phyloP scores from a whole-genome alignment of 1,140 invertebrate species.

The Drosophila ficusphila region DNA sequence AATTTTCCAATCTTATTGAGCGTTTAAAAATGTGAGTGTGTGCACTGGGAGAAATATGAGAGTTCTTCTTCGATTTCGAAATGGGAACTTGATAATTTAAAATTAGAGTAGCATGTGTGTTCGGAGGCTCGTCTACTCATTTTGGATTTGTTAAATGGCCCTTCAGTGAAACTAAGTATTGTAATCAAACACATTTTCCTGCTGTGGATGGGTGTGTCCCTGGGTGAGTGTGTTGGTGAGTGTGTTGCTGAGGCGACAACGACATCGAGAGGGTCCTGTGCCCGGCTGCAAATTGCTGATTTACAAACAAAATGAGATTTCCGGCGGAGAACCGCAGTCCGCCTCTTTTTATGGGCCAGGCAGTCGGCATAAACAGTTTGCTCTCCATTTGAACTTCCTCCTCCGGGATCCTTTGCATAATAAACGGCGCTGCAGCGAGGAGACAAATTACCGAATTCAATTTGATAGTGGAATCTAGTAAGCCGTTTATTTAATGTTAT shows the following conservation, averaged over 20 bases:
- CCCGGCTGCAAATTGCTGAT: conserved; percentile 78
- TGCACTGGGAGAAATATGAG: conserved; percentile 23
- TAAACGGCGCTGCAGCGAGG: conserved; percentile 50
- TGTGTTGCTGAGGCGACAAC: conserved; percentile 44
- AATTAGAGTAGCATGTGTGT: no score
- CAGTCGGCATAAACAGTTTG: conserved; percentile 62
- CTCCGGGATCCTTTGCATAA: conserved; percentile 59
- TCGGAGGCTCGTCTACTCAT: no score
- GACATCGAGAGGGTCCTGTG: conserved; percentile 57
- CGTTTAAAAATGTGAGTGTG: conserved; percentile 67
- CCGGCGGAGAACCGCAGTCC: conserved; percentile 47
- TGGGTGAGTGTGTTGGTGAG: conserved; percentile 10
- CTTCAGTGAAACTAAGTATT: no score
- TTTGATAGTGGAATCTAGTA: conserved; percentile 75
- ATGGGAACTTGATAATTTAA: no score
- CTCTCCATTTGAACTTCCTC: neutral
- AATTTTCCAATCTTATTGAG: conserved; percentile 82
- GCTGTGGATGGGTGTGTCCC: conserved; percentile 1
- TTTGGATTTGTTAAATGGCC: no score
- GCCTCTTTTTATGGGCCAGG: conserved; percentile 48
- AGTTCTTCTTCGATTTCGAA: neutral
- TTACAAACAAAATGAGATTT: conserved; percentile 82
- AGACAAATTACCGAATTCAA: conserved; percentile 80
- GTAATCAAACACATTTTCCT: conserved; percentile 2
- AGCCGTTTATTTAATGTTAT: conserved; percentile 78